Conservation (phyloP, 2,797 vertebrate genomes). For the Sphenodon punctatus region DNA sequence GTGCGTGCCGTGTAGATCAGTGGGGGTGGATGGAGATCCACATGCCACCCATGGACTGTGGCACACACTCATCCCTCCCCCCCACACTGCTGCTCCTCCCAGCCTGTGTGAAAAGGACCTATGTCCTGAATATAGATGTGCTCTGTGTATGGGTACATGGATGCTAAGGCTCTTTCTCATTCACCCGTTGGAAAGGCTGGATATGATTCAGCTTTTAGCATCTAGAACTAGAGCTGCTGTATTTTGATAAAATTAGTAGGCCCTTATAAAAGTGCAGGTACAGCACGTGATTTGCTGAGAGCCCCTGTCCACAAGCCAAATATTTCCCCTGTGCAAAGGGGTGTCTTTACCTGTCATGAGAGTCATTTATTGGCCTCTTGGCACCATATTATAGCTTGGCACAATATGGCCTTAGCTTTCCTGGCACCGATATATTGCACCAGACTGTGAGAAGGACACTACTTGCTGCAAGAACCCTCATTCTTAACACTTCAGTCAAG, state of each 20-base stretch:
- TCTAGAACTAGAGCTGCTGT: not conserved
- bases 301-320: not conserved
- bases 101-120: no score
- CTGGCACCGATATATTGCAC: no score
- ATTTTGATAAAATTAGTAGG: not conserved
- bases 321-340: not conserved
- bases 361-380: not conserved
- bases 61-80: no score
- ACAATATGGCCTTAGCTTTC: no score
- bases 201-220: not conserved
- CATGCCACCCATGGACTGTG: no score
- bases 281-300: not conserved
- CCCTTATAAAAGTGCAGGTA: not conserved
- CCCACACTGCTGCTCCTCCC: no score
- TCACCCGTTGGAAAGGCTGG: not conserved
- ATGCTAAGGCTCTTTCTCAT: not conserved
- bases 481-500: not conserved
- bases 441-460: not conserved
- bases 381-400: not conserved
- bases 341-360: not conserved
- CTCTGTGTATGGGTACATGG: not conserved
- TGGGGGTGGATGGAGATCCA: no score
- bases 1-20: no score
- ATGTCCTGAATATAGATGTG: not conserved
- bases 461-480: not conserved